These are phyloP conservation scores for Hylyphantes graminicola DNA, from an alignment of 1,140 invertebrate genomes.

Conservation along the genomic window DNA sequence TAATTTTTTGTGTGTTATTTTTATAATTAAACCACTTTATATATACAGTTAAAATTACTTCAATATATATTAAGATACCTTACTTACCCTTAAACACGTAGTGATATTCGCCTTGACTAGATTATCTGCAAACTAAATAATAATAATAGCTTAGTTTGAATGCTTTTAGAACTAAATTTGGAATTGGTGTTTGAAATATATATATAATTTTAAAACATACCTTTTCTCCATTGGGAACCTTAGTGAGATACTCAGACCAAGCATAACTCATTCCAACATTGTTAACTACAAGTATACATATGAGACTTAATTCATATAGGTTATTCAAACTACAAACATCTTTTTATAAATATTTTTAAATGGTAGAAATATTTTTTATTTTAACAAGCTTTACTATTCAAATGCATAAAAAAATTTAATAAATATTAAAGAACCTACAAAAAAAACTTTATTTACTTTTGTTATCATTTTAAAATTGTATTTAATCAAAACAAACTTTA, in stretches of 20 bases:
- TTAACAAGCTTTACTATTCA: too few species aligned
- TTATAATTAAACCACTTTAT: too few species aligned
- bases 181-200: not conserved
- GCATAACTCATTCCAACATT: conserved; percentile 94
- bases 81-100: conserved; percentile 35
- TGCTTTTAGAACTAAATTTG: not conserved
- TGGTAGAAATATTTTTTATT: too few species aligned
- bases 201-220: conserved; percentile 59
- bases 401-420: too few species aligned
- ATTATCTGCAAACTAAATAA: conserved; percentile 43
- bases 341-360: too few species aligned
- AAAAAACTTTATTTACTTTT: too few species aligned
- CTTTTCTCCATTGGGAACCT: conserved; percentile 72
- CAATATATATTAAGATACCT: not conserved
- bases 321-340: too few species aligned
- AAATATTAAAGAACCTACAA: too few species aligned
- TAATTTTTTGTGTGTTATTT: too few species aligned
- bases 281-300: conserved; percentile 71
- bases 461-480: too few species aligned
- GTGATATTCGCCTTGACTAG: conserved; percentile 42
- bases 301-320: not conserved
- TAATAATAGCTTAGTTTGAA: not conserved
- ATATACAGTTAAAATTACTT: too few species aligned
- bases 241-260: conserved; percentile 83
- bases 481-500: too few species aligned